Evolutionary conservation across 1,140 invertebrate genomes (phyloP).

Genomic region (Plodia interpunctella): DNA sequence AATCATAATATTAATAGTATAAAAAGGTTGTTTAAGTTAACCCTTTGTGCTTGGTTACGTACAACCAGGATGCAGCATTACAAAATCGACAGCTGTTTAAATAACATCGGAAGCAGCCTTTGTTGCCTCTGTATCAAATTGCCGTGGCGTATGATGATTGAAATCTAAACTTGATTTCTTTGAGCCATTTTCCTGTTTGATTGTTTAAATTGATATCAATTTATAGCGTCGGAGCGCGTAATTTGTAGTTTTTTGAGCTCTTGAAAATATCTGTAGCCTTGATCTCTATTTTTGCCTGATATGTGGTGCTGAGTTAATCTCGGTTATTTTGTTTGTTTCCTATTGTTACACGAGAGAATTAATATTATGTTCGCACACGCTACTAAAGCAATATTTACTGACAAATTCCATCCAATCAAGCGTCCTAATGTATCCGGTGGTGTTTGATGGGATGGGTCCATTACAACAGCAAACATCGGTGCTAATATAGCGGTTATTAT

Average conservation of each 20-base stretch:
- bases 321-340: background rate
- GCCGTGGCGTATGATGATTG: slow-evolving; percentile 36
- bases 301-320: background rate
- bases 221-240: slow-evolving; percentile 29
- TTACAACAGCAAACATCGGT: slow-evolving; percentile 24
- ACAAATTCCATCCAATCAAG: slow-evolving; percentile 14
- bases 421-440: slow-evolving; percentile 22
- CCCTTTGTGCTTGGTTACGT: slow-evolving; percentile 13
- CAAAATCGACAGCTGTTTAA: slow-evolving; percentile 35
- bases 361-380: slow-evolving; percentile 12
- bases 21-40: too few relatives aligned
- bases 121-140: slow-evolving; percentile 48
- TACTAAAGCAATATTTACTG: slow-evolving; percentile 17
- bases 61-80: slow-evolving; percentile 24
- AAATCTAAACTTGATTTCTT: slow-evolving; percentile 44
- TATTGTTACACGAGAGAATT: background rate
- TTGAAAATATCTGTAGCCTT: slow-evolving; percentile 19
- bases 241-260: background rate
- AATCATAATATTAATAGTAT: too few relatives aligned
- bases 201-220: slow-evolving; percentile 28
- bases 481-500: slow-evolving; percentile 21
- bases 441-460: slow-evolving; percentile 15
- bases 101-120: slow-evolving; percentile 44
- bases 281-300: slow-evolving; percentile 16
- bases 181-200: slow-evolving; percentile 40